Evolutionary conservation across 2,113 vertebrate species (phyloP).

Genomic region (Hippocampus abdominalis): DNA sequence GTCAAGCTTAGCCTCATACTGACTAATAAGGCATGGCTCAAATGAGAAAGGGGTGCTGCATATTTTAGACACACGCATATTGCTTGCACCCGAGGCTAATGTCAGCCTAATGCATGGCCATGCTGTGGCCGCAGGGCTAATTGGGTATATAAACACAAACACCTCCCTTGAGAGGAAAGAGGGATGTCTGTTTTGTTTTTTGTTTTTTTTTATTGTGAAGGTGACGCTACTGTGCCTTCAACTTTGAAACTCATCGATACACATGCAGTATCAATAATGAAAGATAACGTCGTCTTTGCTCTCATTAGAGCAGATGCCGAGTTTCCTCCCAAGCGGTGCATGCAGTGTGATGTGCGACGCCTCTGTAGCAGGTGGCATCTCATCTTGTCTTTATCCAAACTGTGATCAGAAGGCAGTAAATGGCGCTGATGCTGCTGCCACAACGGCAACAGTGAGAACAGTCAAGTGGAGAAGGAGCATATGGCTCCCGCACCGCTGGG

Average conservation of each 20-base stretch:
- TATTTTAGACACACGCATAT: constrained; percentile 45
- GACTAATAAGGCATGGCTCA: constrained; percentile 58
- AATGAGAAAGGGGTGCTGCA: constrained; percentile 51
- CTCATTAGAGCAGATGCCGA: constrained; percentile 21
- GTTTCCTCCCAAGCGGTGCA: constrained; percentile 39
- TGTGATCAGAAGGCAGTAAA: constrained; percentile 60
- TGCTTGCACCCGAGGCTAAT: constrained; percentile 64
- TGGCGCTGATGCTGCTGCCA: constrained; percentile 21
- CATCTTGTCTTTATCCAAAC: constrained; percentile 52
- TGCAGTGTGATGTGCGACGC: constrained; percentile 40
- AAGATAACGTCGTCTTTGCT: constrained; percentile 49
- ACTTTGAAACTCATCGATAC: constrained; percentile 30
- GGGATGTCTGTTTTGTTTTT: constrained; percentile 43
- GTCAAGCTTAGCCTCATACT: constrained; percentile 45
- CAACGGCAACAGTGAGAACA: constrained; percentile 41
- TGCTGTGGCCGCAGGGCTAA: constrained; percentile 72
- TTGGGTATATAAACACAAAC: constrained; percentile 76
- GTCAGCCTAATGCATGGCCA: constrained; percentile 68
- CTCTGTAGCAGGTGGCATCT: constrained; percentile 60
- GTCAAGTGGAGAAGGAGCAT: constrained; percentile 63
- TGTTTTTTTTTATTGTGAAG: constrained; percentile 28
- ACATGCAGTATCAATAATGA: constrained; percentile 41
- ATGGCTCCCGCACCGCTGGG: constrained; percentile 65
- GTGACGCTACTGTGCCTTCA: constrained; percentile 34
- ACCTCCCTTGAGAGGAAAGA: constrained; percentile 65